phyloP scores from a whole-genome alignment of 2,888 invertebrate species.

The Latrodectus elegans region DNA sequence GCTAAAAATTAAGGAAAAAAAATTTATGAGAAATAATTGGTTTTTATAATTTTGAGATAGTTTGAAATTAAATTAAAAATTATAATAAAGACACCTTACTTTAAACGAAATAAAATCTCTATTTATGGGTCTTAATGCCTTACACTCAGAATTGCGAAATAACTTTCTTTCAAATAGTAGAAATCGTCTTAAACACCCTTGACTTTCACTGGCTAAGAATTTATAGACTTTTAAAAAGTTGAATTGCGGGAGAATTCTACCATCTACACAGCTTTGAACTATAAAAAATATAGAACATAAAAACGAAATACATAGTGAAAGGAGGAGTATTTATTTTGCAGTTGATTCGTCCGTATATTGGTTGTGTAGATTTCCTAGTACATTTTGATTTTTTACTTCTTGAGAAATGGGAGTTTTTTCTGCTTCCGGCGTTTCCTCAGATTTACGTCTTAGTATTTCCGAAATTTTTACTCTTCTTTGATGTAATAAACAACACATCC shows the following conservation, averaged over 20 bases:
- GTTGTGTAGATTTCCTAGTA: constrained; percentile 21
- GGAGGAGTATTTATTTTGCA: constrained; percentile 17
- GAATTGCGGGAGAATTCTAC: neutral
- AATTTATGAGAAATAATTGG: too few relatives aligned
- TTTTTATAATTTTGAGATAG: too few relatives aligned
- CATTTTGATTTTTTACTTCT: constrained; percentile 23
- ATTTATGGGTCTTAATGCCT: too few relatives aligned
- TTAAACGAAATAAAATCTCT: too few relatives aligned
- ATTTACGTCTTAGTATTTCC: constrained; percentile 41
- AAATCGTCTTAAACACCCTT: too few relatives aligned
- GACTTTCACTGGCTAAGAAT: neutral
- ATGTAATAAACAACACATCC: constrained; percentile 38
- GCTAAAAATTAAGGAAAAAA: too few relatives aligned
- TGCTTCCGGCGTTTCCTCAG: constrained; percentile 31
- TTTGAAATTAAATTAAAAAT: too few relatives aligned
- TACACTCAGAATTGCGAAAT: too few relatives aligned
- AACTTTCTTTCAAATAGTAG: too few relatives aligned
- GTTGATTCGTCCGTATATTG: constrained; percentile 26
- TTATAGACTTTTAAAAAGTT: constrained; percentile 12
- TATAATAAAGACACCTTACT: too few relatives aligned
- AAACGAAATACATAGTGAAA: constrained; percentile 22
- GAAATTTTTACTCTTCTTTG: constrained; percentile 28
- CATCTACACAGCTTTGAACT: constrained; percentile 7
- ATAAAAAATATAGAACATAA: constrained; percentile 13
- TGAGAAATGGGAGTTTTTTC: constrained; percentile 10